Conservation (phyloP, 2,797 vertebrate genomes). For the Ptychadena robeensis region DNA sequence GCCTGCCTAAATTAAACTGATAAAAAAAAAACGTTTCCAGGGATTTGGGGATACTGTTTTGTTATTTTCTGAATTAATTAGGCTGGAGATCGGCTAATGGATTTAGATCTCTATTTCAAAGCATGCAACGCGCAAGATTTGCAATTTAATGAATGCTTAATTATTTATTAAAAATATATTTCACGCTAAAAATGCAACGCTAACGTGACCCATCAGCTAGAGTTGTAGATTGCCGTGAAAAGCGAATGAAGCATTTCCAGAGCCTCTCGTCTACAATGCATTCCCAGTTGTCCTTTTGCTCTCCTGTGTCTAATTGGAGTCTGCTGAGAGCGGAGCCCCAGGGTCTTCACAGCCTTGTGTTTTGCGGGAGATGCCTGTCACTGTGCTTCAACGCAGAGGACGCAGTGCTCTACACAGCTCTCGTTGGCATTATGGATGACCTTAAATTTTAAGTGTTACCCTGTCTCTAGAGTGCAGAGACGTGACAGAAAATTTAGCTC, state of each 20-base stretch:
- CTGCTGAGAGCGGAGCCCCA: slow-evolving; percentile 38
- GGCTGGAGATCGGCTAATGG: background rate
- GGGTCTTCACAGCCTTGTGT: slow-evolving; percentile 45
- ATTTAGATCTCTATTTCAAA: background rate
- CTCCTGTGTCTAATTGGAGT: slow-evolving; percentile 54
- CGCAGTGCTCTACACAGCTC: slow-evolving; percentile 8
- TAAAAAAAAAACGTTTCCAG: background rate
- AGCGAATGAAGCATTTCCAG: slow-evolving; percentile 1
- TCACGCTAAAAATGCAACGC: background rate
- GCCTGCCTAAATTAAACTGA: background rate
- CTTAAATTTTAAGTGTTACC: slow-evolving; percentile 45
- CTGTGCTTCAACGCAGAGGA: slow-evolving; percentile 40
- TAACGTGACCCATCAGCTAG: slow-evolving; percentile 4
- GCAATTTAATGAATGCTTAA: slow-evolving; percentile 18
- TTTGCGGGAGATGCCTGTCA: slow-evolving; percentile 54
- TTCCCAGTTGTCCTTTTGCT: slow-evolving; percentile 36
- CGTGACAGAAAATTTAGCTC: slow-evolving; percentile 48
- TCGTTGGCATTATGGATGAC: slow-evolving; percentile 40
- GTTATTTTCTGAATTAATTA: slow-evolving; percentile 16
- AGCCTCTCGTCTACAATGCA: slow-evolving; percentile 11
- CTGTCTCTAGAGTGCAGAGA: slow-evolving; percentile 10
- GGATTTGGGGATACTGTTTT: background rate
- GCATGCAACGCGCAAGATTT: background rate
- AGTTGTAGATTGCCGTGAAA: slow-evolving; percentile 10
- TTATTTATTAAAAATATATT: slow-evolving; percentile 23